Evolutionary conservation across 2,888 invertebrate species (phyloP), one percentile per base, ranked within the genome.

Genomic region (Slavum lentiscoides): DNA sequence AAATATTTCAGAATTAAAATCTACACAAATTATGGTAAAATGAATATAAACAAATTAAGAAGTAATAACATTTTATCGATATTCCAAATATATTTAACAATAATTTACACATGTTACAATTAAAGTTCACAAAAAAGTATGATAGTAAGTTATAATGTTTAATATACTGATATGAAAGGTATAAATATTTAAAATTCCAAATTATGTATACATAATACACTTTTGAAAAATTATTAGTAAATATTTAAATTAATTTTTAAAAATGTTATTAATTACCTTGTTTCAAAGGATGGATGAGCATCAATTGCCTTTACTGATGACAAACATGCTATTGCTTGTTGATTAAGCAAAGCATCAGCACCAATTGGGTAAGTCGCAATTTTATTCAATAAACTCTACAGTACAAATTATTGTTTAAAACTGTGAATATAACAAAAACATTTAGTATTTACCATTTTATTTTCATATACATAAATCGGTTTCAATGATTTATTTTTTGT

Each of bases 381-480:
- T 85, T 92, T 89, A 74, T 91, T 89, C 23, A 95, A 88, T 83
- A 94, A 89, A 59, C 93, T 91, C 85, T 86, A 82, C 37, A 72
- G 15, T 9, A 76, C 37, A 82, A 83, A 64, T 61, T 39, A 81
- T 23, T 59, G 39, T 68, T 49, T 58, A 43, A 75, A 67, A 49
- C n/a, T 49, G 2, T 43, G 53, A 15, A 49, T 58, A 1, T 58
- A 37, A 64, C n/a, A 53, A 30, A n/a, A 55, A 74, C 3, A 49
- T 43, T 55, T 83, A 55, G 66, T 7, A 49, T 43, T 39, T 83
- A 88, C 88, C 92, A 96, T 92, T 88, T 94, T 94, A 0, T 95
- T 92, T 86, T 95, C 94, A 87, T 94, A 96, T 21, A 95, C 90
- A 88, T 94, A 96, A 0, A 96, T 87, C 0, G 92, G 91, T 81